These are phyloP conservation scores for Idaea aversata DNA, from an alignment of 2,888 invertebrate genomes.

Conservation along the genomic window DNA sequence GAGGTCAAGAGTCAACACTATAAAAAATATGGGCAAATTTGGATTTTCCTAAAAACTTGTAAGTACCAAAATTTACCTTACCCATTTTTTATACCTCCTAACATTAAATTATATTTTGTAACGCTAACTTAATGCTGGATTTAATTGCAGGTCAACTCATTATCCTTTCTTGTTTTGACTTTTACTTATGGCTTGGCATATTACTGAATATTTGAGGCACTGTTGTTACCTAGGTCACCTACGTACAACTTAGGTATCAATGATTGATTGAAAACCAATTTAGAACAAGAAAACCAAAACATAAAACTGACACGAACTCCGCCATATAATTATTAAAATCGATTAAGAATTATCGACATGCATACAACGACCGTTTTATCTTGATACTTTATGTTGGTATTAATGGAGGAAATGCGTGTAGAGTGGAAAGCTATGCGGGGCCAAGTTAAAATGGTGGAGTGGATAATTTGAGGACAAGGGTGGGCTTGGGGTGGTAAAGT, in stretches of 20 bases:
- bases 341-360: conserved; percentile 61
- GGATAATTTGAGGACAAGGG: conserved; percentile 55
- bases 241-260: not conserved
- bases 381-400: conserved; percentile 30
- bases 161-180: too few species aligned
- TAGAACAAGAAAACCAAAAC: conserved; percentile 20
- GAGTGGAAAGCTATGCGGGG: conserved; percentile 19
- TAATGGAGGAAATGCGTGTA: conserved; percentile 1
- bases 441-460: conserved; percentile 38
- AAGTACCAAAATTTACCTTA: too few species aligned
- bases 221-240: too few species aligned
- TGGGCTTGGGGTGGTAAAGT: conserved; percentile 37
- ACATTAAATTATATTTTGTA: too few species aligned
- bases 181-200: too few species aligned
- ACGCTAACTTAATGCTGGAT: too few species aligned
- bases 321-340: conserved; percentile 65
- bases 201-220: too few species aligned
- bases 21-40: too few species aligned
- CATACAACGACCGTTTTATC: conserved; percentile 38
- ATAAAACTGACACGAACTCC: conserved; percentile 29
- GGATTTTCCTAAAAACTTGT: too few species aligned
- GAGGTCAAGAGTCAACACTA: too few species aligned
- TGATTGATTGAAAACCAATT: conserved; percentile 8
- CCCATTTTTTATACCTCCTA: too few species aligned
- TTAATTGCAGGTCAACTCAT: too few species aligned